Conservation (phyloP, 1,140 invertebrate genomes). For the Drosophila persimilis region DNA sequence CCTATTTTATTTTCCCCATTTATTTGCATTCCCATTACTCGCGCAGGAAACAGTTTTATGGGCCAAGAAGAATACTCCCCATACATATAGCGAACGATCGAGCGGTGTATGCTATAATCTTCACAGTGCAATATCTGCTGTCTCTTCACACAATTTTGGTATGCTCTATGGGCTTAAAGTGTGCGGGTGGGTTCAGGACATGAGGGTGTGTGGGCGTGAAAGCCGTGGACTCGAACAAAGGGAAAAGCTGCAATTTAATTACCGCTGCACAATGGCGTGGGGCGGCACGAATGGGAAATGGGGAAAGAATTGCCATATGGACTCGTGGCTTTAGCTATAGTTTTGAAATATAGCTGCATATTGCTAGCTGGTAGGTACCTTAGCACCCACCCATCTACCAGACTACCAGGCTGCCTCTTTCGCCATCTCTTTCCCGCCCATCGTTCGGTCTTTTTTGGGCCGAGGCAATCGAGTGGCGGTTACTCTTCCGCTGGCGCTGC, state of each 20-base stretch:
- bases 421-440: background rate
- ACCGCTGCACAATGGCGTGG: slow-evolving; percentile 57
- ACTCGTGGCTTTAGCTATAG: slow-evolving; percentile 16
- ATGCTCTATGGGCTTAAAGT: too few relatives aligned
- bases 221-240: slow-evolving; percentile 35
- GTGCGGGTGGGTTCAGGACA: too few relatives aligned
- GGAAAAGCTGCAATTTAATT: slow-evolving; percentile 74
- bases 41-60: too few relatives aligned
- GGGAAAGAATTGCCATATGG: slow-evolving; percentile 1
- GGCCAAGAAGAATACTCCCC: too few relatives aligned
- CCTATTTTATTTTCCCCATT: too few relatives aligned
- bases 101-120: too few relatives aligned
- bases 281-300: slow-evolving; percentile 1
- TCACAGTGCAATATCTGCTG: too few relatives aligned
- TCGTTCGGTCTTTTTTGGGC: background rate
- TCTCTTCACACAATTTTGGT: too few relatives aligned
- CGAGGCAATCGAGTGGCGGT: slow-evolving; percentile 29
- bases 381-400: background rate
- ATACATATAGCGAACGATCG: too few relatives aligned
- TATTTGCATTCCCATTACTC: too few relatives aligned
- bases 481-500: slow-evolving; percentile 9
- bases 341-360: slow-evolving; percentile 46
- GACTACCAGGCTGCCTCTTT: background rate
- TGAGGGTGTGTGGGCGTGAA: slow-evolving; percentile 7
- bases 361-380: slow-evolving; percentile 9